Conservation (phyloP, 2,113 vertebrate species). For the Spilogale gracilis region DNA sequence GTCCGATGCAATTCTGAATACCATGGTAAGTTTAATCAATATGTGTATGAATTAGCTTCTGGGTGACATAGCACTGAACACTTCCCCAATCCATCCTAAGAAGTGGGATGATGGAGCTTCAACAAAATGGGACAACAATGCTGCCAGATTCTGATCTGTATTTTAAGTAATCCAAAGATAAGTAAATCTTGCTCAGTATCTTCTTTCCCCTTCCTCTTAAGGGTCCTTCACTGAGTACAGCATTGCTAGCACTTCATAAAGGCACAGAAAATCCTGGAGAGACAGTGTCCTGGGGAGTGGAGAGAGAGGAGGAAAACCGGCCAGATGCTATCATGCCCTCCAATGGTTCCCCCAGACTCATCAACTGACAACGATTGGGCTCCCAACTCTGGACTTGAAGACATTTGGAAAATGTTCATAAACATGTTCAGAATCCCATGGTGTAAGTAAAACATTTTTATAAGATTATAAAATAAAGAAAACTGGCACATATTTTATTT, state of each 20-base stretch:
- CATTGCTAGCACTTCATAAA: not conserved
- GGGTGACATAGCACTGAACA: not conserved
- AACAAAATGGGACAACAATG: not conserved
- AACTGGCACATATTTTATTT: constrained; percentile 83
- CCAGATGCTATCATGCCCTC: not conserved
- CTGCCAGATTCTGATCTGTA: not conserved
- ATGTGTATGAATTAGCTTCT: not conserved
- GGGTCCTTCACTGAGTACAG: not conserved
- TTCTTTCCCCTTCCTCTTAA: not conserved
- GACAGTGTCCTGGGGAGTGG: not conserved
- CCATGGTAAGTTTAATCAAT: not conserved
- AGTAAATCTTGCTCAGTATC: not conserved
- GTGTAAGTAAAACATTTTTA: constrained; percentile 83
- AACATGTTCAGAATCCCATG: constrained; percentile 83
- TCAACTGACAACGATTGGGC: constrained; percentile 50
- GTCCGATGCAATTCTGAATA: not conserved
- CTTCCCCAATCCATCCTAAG: not conserved
- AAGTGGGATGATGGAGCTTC: not conserved
- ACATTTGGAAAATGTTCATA: constrained; percentile 85
- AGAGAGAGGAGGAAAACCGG: not conserved
- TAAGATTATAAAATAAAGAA: constrained; percentile 83
- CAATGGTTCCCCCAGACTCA: constrained; percentile 48
- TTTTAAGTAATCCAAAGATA: not conserved
- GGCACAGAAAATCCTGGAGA: not conserved
- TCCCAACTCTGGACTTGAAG: constrained; percentile 81